Conservation (phyloP, 2,888 invertebrate species). For the Vanessa cardui region DNA sequence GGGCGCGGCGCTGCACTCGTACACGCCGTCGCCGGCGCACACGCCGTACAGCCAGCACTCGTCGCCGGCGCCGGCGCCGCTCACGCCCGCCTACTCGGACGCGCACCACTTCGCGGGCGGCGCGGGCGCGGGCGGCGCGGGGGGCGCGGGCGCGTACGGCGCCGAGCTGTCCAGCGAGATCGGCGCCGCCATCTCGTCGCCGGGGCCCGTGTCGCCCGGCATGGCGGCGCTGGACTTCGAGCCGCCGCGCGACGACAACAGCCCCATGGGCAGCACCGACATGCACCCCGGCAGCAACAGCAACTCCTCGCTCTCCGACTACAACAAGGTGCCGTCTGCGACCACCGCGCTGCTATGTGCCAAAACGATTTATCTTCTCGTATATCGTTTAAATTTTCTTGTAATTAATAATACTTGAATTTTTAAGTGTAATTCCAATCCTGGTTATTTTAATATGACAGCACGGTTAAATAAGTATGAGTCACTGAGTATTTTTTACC, state of each 20-base stretch:
- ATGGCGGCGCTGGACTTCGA: constrained; percentile 89
- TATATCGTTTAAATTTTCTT: no score
- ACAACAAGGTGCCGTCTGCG: constrained; percentile 58
- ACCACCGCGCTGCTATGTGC: neutral
- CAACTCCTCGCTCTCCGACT: constrained; percentile 65
- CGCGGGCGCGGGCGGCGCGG: constrained; percentile 47
- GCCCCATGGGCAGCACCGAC: constrained; percentile 57
- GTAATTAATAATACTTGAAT: no score
- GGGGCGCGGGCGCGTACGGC: constrained; percentile 71
- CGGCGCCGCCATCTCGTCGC: constrained; percentile 90
- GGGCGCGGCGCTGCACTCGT: constrained; percentile 56
- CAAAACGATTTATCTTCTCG: no score
- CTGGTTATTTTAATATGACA: no score
- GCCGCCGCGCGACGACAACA: constrained; percentile 75
- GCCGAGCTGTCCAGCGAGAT: constrained; percentile 90
- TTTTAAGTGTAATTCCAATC: no score
- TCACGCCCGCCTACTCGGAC: constrained; percentile 54
- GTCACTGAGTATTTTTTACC: neutral
- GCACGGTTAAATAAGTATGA: no score
- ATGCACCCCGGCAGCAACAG: constrained; percentile 58
- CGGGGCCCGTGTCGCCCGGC: constrained; percentile 86
- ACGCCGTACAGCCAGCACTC: constrained; percentile 77
- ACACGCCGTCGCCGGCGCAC: constrained; percentile 74
- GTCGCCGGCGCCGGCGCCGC: constrained; percentile 64
- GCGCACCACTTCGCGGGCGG: constrained; percentile 47